These are phyloP conservation scores for Apomyelois bistriatella DNA, from an alignment of 2,888 invertebrate species.

Conservation along the genomic window DNA sequence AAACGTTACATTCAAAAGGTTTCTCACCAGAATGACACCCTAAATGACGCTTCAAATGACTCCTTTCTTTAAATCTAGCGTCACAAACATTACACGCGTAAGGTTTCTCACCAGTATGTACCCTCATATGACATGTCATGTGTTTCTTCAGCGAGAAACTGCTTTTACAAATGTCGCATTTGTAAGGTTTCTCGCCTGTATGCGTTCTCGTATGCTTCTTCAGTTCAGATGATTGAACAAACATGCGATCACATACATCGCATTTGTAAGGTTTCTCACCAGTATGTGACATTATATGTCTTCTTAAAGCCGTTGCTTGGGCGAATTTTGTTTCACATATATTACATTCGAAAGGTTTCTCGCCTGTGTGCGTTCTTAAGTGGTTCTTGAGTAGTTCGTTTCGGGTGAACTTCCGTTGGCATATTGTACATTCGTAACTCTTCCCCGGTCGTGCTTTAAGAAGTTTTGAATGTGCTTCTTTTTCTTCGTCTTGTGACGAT, in stretches of 20 bases:
- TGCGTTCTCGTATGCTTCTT: slow-evolving; percentile 9
- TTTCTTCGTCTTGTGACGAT: neutral
- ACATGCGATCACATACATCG: slow-evolving; percentile 10
- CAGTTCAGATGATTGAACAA: neutral
- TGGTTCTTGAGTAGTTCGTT: neutral
- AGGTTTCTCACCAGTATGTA: neutral
- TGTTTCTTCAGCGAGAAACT: neutral
- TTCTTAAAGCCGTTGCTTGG: slow-evolving; percentile 10
- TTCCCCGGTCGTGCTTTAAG: neutral
- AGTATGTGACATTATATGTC: slow-evolving; percentile 23
- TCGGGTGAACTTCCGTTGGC: neutral
- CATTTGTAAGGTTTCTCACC: slow-evolving; percentile 18
- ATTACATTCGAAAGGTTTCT: slow-evolving; percentile 5
- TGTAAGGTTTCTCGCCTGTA: neutral
- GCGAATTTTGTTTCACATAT: neutral
- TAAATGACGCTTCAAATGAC: neutral
- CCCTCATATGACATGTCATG: neutral
- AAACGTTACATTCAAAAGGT: neutral
- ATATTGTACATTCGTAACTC: neutral
- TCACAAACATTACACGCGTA: neutral
- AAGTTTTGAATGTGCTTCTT: neutral
- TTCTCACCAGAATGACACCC: neutral
- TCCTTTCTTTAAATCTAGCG: neutral
- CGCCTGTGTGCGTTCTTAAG: neutral
- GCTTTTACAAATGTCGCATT: neutral